Conservation (phyloP, 2,113 vertebrate species). For the Chroicocephalus ridibundus region DNA sequence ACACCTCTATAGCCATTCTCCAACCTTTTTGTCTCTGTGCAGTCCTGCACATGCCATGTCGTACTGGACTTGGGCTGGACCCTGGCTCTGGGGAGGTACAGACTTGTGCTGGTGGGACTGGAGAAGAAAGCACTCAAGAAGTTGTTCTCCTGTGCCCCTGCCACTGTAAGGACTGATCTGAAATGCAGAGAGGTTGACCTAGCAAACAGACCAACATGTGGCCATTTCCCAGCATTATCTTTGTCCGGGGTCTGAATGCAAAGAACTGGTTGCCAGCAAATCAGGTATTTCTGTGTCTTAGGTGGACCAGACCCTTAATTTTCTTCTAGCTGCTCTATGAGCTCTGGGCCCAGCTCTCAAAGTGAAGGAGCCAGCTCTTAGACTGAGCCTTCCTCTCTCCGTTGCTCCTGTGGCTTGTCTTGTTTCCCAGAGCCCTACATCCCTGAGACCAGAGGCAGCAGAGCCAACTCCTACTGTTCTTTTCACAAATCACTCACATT, state of each 20-base stretch:
- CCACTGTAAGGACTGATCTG: not conserved
- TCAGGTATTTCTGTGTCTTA: not conserved
- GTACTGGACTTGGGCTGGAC: not conserved
- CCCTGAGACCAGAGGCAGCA: not conserved
- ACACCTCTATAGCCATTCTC: not conserved
- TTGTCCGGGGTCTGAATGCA: not conserved
- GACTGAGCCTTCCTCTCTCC: not conserved
- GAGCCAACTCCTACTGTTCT: not conserved
- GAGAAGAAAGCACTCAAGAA: not conserved
- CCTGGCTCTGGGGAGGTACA: not conserved
- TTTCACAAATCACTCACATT: not conserved
- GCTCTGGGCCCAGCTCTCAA: not conserved
- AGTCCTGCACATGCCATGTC: rapidly evolving
- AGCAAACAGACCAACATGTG: not conserved
- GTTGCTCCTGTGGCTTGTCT: not conserved
- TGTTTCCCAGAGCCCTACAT: not conserved
- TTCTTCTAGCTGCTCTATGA: not conserved
- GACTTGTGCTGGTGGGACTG: not conserved
- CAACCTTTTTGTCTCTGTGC: not conserved
- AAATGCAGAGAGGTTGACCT: not conserved
- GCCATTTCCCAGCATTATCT: not conserved
- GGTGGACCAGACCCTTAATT: not conserved
- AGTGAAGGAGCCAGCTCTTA: not conserved
- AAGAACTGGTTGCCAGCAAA: not conserved
- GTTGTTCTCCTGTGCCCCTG: not conserved